phyloP scores from a whole-genome alignment of 2,888 invertebrate species.

The Pammene aurita region DNA sequence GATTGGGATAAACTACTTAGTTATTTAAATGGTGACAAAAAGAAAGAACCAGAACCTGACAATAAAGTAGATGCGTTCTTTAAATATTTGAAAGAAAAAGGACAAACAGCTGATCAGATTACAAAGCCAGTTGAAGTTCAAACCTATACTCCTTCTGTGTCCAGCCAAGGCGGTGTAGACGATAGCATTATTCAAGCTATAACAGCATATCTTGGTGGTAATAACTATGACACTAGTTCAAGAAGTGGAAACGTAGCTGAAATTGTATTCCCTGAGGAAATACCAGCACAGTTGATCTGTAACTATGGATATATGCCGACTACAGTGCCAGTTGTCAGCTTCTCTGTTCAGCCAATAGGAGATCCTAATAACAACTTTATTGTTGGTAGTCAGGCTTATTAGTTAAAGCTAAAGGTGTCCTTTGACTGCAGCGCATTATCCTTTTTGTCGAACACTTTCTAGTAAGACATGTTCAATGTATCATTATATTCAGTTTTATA shows the following conservation, averaged over 20 bases:
- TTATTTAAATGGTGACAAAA: neutral
- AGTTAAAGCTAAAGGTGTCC: neutral
- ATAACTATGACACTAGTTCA: neutral
- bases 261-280: slow-evolving; percentile 53
- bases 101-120: neutral
- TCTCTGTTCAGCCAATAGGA: slow-evolving; percentile 55
- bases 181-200: neutral
- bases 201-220: slow-evolving; percentile 8
- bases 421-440: too few species aligned
- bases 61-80: neutral
- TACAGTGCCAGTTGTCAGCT: slow-evolving; percentile 54
- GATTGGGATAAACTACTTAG: slow-evolving; percentile 9
- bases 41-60: neutral
- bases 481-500: too few species aligned
- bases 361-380: slow-evolving; percentile 44
- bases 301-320: slow-evolving; percentile 53
- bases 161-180: neutral
- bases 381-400: slow-evolving; percentile 33
- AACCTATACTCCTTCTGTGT: neutral
- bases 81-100: neutral
- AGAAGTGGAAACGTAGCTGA: slow-evolving; percentile 51
- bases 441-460: too few species aligned
- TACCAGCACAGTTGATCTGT: slow-evolving; percentile 59
- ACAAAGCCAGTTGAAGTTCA: neutral
- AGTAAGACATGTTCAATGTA: too few species aligned